Conservation (phyloP, 2,888 invertebrate genomes). For the Linnaemya tessellans region DNA sequence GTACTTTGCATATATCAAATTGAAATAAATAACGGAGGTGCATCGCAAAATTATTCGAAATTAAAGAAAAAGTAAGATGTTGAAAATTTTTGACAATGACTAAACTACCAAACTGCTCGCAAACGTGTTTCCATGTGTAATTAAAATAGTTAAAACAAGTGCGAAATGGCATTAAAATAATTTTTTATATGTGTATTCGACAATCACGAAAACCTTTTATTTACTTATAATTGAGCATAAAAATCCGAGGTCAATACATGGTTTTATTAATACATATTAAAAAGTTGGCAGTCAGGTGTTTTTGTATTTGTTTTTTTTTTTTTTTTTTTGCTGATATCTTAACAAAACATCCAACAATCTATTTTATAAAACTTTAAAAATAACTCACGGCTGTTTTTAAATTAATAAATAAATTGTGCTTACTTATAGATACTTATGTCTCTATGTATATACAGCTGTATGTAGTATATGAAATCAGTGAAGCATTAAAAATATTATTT, state of each 20-base stretch:
- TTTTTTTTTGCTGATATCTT: slow-evolving; percentile 13
- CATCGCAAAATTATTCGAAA: not conserved
- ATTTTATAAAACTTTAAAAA: slow-evolving; percentile 17
- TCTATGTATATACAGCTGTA: not conserved
- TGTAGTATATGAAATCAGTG: not conserved
- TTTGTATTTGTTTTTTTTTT: not conserved
- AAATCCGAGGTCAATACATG: slow-evolving; percentile 42
- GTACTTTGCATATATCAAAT: not conserved
- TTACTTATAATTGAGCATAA: slow-evolving; percentile 26
- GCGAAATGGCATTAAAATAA: slow-evolving; percentile 5
- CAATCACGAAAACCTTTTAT: slow-evolving; percentile 27
- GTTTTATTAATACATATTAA: slow-evolving; percentile 11
- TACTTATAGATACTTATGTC: not conserved
- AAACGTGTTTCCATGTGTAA: not conserved
- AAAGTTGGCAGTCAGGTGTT: slow-evolving; percentile 4
- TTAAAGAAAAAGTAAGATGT: not conserved
- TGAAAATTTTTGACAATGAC: slow-evolving; percentile 17
- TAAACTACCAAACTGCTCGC: not conserved
- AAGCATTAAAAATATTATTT: slow-evolving; percentile 9
- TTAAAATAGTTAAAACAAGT: not conserved
- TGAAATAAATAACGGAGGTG: not conserved
- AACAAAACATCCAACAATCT: slow-evolving; percentile 1
- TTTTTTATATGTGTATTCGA: slow-evolving; percentile 6
- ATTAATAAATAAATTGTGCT: not conserved
- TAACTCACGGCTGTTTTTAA: slow-evolving; percentile 15